Percentiles rank a stretch among this genome's conserved stretches.
These are phyloP conservation scores for Leptinotarsa texana DNA, from an alignment of 1,140 invertebrate species.

Conservation along the genomic window DNA sequence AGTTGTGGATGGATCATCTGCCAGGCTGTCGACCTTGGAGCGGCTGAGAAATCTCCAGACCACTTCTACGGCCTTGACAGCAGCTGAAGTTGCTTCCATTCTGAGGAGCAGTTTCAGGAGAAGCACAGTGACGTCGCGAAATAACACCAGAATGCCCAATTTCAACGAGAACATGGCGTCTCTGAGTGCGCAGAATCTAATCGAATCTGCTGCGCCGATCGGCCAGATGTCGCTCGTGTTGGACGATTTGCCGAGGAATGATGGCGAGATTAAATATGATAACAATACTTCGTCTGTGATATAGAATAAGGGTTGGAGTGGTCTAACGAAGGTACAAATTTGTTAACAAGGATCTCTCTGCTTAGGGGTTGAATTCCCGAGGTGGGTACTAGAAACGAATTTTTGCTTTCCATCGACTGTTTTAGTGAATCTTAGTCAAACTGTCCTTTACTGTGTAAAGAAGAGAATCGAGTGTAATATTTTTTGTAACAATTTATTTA, in stretches of 20 bases:
- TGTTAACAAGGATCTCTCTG: conserved; percentile 1
- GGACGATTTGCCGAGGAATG: conserved; percentile 34
- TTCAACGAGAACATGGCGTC: conserved; percentile 53
- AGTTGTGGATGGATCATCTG: conserved; percentile 24
- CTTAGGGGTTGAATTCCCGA: background rate
- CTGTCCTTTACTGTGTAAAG: conserved; percentile 29
- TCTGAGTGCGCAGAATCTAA: conserved; percentile 61
- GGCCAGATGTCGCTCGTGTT: conserved; percentile 60
- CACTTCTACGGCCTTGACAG: conserved; percentile 58
- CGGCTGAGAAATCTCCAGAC: conserved; percentile 39
- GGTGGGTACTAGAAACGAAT: background rate
- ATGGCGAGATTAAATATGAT: conserved; percentile 26
- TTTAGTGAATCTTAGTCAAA: conserved; percentile 1
- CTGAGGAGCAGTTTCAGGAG: conserved; percentile 64
- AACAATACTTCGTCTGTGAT: conserved; percentile 33
- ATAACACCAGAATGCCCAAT: conserved; percentile 19
- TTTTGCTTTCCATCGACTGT: conserved; percentile 8
- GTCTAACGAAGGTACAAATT: conserved; percentile 4
- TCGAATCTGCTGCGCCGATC: conserved; percentile 64
- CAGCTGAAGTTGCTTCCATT: conserved; percentile 63
- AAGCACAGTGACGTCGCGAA: conserved; percentile 46
- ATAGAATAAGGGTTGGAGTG: conserved; percentile 23
- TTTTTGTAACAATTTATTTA: conserved; percentile 20
- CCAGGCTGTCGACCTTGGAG: conserved; percentile 41
- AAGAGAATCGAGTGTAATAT: conserved; percentile 15